Base-by-base conservation (phyloP, 2,888 invertebrate genomes). In the Brachyptera risi region DNA sequence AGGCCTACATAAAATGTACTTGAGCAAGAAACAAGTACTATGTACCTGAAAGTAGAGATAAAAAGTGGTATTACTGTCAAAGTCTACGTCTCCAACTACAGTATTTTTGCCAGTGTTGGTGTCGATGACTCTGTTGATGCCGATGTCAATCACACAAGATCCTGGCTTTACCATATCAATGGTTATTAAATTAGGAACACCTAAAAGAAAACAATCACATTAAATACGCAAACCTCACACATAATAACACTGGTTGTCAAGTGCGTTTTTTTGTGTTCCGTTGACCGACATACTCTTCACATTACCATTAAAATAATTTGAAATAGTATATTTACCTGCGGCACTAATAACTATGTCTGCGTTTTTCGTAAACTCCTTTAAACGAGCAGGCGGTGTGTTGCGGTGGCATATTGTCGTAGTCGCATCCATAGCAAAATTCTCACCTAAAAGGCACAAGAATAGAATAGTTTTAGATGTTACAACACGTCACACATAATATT, bases 381-480 rank as follows among this genome's bases (percentile, higher is more conserved):
- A 76, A 70, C 92, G 85, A 54, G 88, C 86, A 0, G 80, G 80
- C 0, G 94, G 93, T 0, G 95, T 96, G 74, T 88, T 83, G 17
- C 94, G 81, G 74, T 96, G 95, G 71, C 95, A 95, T 65, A 95
- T 85, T 1, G 92, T 92, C 0, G 92, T 92, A 0, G 94, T 95
- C 15, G 92, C 90, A 71, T 95, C 93, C 78, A 91, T 79, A 0
- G 86, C 90, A 49, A 83, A 77, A 0, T 70, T 47, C 26, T 50
- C 19, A 37, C 37, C 17, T 40, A 40, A 4, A 15, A 40, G 11
- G n/a, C n/a, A n/a, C n/a, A n/a, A n/a, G n/a, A n/a, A n/a, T n/a
- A n/a, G n/a, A n/a, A n/a, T n/a, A n/a, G n/a, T n/a, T n/a, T n/a
- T n/a, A n/a, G n/a, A n/a, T n/a, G n/a, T n/a, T n/a, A n/a, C n/a